Evolutionary conservation across 2,888 invertebrate species (phyloP).

Genomic region (Drosophila leonis): DNA sequence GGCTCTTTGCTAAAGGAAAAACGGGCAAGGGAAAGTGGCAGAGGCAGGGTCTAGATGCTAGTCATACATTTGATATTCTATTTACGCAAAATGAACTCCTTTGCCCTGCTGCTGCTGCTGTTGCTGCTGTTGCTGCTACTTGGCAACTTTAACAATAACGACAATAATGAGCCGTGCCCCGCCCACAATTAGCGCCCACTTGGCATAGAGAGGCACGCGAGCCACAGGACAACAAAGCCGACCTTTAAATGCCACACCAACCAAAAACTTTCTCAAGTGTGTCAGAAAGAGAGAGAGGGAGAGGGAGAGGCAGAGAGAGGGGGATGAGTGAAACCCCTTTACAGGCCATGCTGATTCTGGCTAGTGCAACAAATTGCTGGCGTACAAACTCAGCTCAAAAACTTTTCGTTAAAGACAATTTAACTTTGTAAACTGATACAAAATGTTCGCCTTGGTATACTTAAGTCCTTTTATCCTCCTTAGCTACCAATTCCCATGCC

Average conservation of each 20-base stretch:
- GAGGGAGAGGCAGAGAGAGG: slow-evolving; percentile 22
- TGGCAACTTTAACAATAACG: slow-evolving; percentile 65
- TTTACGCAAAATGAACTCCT: slow-evolving; percentile 74
- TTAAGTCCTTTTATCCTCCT: slow-evolving; percentile 62
- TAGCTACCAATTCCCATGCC: slow-evolving; percentile 40
- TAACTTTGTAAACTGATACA: slow-evolving; percentile 81
- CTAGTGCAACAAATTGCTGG: slow-evolving; percentile 67
- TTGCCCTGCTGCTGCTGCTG: slow-evolving; percentile 17
- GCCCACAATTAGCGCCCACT: slow-evolving; percentile 42
- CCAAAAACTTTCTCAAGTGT: slow-evolving; percentile 48
- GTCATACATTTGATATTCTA: slow-evolving; percentile 75
- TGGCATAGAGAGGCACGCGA: slow-evolving; percentile 14
- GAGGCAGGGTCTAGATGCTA: neutral
- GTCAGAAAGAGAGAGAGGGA: neutral
- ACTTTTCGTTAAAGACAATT: slow-evolving; percentile 79
- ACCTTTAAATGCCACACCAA: slow-evolving; percentile 49
- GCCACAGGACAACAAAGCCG: slow-evolving; percentile 25
- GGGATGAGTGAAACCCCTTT: slow-evolving; percentile 51
- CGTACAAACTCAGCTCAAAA: slow-evolving; percentile 55
- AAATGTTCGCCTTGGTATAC: slow-evolving; percentile 74
- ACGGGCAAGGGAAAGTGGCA: neutral
- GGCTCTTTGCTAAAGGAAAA: slow-evolving; percentile 24
- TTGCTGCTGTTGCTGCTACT: slow-evolving; percentile 9
- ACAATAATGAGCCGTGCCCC: slow-evolving; percentile 66
- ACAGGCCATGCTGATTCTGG: slow-evolving; percentile 29